Percentiles rank a stretch among this genome's conserved stretches.
Evolutionary conservation across 2,888 invertebrate genomes (phyloP).

Genomic region (Tribolium freemani): DNA sequence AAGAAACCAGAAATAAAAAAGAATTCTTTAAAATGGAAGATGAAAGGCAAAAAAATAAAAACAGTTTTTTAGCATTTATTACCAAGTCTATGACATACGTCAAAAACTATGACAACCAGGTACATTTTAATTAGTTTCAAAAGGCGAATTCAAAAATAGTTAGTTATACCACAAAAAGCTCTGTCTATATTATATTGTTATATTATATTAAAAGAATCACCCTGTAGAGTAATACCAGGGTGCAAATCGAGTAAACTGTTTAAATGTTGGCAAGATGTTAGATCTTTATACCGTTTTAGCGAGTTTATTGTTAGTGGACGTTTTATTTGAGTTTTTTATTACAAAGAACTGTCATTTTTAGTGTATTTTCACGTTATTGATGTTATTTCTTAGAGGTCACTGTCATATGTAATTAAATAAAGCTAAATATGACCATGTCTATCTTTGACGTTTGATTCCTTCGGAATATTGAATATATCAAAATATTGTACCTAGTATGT

Average conservation of each 20-base stretch:
- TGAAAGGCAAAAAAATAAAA: too few relatives aligned
- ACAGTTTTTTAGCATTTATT: too few relatives aligned
- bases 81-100: too few relatives aligned
- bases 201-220: too few relatives aligned
- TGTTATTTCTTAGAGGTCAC: too few relatives aligned
- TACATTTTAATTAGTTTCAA: too few relatives aligned
- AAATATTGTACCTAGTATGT: constrained; percentile 23
- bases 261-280: background rate
- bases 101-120: too few relatives aligned
- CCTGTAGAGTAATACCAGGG: background rate
- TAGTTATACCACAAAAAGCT: too few relatives aligned
- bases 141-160: too few relatives aligned
- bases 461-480: constrained; percentile 10
- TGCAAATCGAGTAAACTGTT: background rate
- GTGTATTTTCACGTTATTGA: background rate
- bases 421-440: background rate
- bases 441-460: background rate
- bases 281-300: constrained; percentile 32
- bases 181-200: too few relatives aligned
- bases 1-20: too few relatives aligned
- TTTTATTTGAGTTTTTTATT: constrained; percentile 9
- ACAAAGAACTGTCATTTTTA: background rate
- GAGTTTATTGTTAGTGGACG: constrained; percentile 18
- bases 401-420: background rate
- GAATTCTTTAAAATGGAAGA: too few relatives aligned